Evolutionary conservation across 1,140 invertebrate species (phyloP).

Genomic region (Pinna nobilis): DNA sequence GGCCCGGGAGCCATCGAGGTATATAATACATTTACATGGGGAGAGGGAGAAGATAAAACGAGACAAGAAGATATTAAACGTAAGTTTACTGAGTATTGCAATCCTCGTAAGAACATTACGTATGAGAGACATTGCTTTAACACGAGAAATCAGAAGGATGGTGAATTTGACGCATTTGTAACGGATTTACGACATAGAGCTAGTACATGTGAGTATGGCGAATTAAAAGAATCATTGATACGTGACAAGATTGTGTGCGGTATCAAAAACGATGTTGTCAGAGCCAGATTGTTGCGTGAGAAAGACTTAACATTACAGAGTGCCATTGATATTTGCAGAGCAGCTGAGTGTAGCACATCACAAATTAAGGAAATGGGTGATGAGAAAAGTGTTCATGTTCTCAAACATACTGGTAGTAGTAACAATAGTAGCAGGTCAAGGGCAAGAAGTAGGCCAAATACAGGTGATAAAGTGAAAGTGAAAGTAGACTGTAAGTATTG

Average conservation of each 20-base stretch:
- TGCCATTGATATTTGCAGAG: constrained; percentile 21
- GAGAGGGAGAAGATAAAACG: constrained; percentile 13
- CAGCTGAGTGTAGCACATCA: neutral
- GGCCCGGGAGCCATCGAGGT: constrained; percentile 26
- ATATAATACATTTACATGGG: constrained; percentile 19
- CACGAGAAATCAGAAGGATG: constrained; percentile 18
- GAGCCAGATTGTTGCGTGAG: constrained; percentile 6
- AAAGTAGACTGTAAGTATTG: neutral
- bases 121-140: constrained; percentile 30
- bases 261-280: neutral
- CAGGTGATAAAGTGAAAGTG: too few relatives aligned
- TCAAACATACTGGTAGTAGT: too few relatives aligned
- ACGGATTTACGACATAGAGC: constrained; percentile 30
- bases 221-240: constrained; percentile 37
- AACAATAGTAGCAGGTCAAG: too few relatives aligned
- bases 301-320: constrained; percentile 9
- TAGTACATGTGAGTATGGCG: constrained; percentile 35
- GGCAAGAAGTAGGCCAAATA: too few relatives aligned
- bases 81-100: constrained; percentile 42
- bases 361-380: constrained; percentile 9
- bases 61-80: neutral
- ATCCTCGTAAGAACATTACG: constrained; percentile 25
- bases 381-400: neutral
- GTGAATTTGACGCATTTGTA: constrained; percentile 35
- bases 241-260: constrained; percentile 45